phyloP scores from a whole-genome alignment of 2,888 invertebrate species.

The Tetheella fluctuosa region DNA sequence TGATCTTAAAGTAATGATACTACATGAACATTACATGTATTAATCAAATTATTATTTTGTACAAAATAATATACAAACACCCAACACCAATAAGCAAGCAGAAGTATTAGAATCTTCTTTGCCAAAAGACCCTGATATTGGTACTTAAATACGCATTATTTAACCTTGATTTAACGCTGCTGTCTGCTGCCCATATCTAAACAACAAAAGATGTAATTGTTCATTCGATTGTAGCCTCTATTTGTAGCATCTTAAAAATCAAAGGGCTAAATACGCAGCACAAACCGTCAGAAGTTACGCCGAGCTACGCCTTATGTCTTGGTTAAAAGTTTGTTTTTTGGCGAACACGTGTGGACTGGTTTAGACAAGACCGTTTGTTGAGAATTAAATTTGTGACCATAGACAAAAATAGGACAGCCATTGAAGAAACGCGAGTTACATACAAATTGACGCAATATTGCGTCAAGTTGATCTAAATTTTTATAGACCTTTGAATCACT shows the following conservation, averaged over 20 bases:
- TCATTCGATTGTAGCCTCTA: neutral
- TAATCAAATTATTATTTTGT: too few relatives aligned
- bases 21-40: too few relatives aligned
- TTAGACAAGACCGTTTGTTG: constrained; percentile 29
- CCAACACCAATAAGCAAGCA: too few relatives aligned
- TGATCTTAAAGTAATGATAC: too few relatives aligned
- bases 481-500: neutral
- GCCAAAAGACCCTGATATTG: neutral
- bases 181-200: neutral
- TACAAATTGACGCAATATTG: constrained; percentile 10
- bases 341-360: constrained; percentile 37
- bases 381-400: constrained; percentile 22
- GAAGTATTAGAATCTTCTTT: too few relatives aligned
- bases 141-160: neutral
- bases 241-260: neutral
- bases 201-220: neutral
- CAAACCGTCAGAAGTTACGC: neutral
- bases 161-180: neutral
- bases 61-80: too few relatives aligned
- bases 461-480: neutral
- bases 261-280: neutral
- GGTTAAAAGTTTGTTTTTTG: constrained; percentile 24
- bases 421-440: constrained; percentile 20
- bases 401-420: constrained; percentile 14
- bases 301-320: constrained; percentile 11